Evolutionary conservation across 2,797 vertebrate species (phyloP), one percentile per base, ranked within the genome.

Genomic region (Rhinella marina): DNA sequence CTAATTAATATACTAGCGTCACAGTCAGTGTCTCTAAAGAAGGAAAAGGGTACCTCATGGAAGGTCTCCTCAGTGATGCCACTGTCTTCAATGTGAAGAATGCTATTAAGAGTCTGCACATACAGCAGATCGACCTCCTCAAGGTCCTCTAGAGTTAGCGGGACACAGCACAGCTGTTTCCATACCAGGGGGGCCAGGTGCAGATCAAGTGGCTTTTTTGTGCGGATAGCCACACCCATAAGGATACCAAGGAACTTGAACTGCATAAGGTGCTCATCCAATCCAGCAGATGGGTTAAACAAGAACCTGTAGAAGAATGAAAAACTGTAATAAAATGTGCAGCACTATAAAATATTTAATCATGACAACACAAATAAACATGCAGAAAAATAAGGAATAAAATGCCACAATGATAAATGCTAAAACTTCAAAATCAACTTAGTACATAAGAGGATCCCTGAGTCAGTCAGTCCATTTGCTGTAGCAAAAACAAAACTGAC

Each of bases 31-130:
- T 72, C 16, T 32, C 23, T 32, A 68, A n/a, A 23, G 48, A 23
- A 14, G 48, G 9, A 73, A 50, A 16, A 32, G 12, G 83, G 10
- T 80, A 96, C 96, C 95, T 96, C 96, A 92, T 96, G 95, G 94
- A 96, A 96, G 93, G 94, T 96, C 90, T 96, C 96, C 93, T 96
- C 95, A 0, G 95, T 96, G 88, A 96, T 96, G 91, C 95, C 96
- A 88, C 96, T 95, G 95, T 96, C 96, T 96, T 96, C 96, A 96
- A 96, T 96, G 94, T 96, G 96, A 96, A 96, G 95, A 95, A 96
- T 96, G 94, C 96, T 96, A 92, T 96, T 96, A 86, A 96, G 95
- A 90, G 95, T 96, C 92, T 96, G 96, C 92, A 96, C 96, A 1
- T 95, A 96, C 88, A 96, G 95, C 91, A 96, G 94, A 90, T 96